phyloP scores from a whole-genome alignment of 1,140 invertebrate genomes.

The Aplysia californica region DNA sequence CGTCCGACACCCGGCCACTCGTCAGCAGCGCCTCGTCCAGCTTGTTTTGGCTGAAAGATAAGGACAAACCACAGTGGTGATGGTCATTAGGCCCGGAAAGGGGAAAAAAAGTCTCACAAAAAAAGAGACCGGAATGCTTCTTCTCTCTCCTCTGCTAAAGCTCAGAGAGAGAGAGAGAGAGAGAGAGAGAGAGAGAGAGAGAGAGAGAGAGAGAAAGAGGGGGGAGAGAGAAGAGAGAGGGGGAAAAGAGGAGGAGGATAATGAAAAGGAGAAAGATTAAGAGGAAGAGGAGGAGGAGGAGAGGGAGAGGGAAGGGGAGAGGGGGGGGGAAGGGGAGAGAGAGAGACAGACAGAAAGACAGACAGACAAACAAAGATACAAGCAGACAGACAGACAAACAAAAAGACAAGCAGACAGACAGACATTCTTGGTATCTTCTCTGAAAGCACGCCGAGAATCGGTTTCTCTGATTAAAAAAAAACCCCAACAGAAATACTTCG shows the following conservation, averaged over 20 bases:
- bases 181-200: constrained; percentile 9
- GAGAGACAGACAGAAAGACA: constrained; percentile 2
- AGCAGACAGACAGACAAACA: not conserved
- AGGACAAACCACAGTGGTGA: no score
- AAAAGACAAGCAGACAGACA: no score
- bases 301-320: not conserved
- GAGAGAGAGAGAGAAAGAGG: constrained; percentile 9
- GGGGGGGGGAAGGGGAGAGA: not conserved
- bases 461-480: no score
- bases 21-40: constrained; percentile 93
- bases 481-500: no score
- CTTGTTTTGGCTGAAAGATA: constrained; percentile 80
- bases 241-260: not conserved
- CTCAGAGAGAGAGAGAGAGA: not conserved
- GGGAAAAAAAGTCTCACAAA: not conserved
- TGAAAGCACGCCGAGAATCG: no score
- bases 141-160: no score
- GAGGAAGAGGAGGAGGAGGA: not conserved
- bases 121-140: not conserved
- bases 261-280: not conserved
- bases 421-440: no score
- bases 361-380: not conserved
- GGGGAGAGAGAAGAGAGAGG: not conserved
- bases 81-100: no score
- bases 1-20: constrained; percentile 96